These are phyloP conservation scores for Mallotus villosus DNA, from an alignment of 2,797 vertebrate genomes.

Conservation along the genomic window DNA sequence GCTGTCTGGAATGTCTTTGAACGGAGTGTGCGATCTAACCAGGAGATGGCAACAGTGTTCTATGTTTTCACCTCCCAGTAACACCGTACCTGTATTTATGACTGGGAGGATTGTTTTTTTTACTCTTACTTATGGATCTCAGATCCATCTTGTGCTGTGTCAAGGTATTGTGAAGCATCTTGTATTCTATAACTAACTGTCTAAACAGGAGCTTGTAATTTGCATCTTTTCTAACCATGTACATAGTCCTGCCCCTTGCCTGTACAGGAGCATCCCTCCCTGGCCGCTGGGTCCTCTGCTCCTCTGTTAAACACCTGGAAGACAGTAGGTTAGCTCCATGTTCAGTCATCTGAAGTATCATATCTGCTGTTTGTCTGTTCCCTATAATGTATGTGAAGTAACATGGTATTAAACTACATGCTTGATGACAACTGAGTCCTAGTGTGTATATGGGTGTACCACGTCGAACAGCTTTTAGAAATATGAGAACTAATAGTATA, in stretches of 20 bases:
- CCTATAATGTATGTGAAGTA: slow-evolving; percentile 59
- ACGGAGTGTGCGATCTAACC: slow-evolving; percentile 45
- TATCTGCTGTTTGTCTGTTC: slow-evolving; percentile 42
- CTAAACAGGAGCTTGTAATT: slow-evolving; percentile 24
- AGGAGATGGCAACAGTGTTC: slow-evolving; percentile 58
- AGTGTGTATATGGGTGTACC: too few species aligned
- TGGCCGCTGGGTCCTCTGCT: background rate
- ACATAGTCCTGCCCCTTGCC: slow-evolving; percentile 40
- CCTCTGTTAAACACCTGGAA: slow-evolving; percentile 27
- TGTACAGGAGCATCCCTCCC: background rate
- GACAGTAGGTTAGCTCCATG: slow-evolving; percentile 23
- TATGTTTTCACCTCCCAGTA: slow-evolving; percentile 37
- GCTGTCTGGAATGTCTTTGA: slow-evolving; percentile 43
- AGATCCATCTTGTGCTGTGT: slow-evolving; percentile 58
- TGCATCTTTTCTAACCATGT: slow-evolving; percentile 53
- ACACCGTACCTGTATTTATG: background rate
- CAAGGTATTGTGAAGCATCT: slow-evolving; percentile 68
- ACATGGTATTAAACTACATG: slow-evolving; percentile 49
- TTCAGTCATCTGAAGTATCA: background rate
- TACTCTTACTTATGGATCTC: slow-evolving; percentile 51
- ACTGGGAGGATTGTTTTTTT: slow-evolving; percentile 37
- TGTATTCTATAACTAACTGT: slow-evolving; percentile 49
- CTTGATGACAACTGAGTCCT: slow-evolving; percentile 4
- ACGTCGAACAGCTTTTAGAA: too few species aligned
- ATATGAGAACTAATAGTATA: too few species aligned